Conservation (phyloP, 2,797 vertebrate genomes). For the Toxotes lorentzi region DNA sequence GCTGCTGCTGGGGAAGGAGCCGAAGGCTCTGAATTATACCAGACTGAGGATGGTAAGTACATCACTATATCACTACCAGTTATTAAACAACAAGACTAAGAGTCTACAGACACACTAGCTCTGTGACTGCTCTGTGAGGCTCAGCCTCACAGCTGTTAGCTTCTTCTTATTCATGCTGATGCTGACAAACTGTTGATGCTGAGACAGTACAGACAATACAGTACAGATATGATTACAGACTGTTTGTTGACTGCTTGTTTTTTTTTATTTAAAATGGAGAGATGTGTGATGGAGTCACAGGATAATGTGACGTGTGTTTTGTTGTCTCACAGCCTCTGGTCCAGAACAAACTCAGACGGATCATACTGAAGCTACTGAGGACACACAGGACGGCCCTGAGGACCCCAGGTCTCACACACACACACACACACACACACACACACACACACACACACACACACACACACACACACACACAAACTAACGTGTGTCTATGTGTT, state of each 20-base stretch:
- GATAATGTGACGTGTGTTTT: constrained; percentile 25
- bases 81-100: background rate
- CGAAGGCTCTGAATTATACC: constrained; percentile 65
- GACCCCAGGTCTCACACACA: constrained; percentile 70
- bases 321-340: constrained; percentile 47
- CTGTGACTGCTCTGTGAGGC: no score
- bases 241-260: background rate
- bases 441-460: background rate
- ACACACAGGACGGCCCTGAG: constrained; percentile 55
- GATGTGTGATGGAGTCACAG: background rate
- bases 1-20: constrained; percentile 28
- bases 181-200: background rate
- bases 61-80: fast-evolving
- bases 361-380: constrained; percentile 40
- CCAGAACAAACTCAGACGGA: constrained; percentile 39
- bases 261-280: background rate
- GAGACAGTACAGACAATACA: no score
- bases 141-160: background rate
- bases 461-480: no score
- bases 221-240: background rate
- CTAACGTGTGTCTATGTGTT: background rate
- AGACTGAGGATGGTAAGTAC: constrained; percentile 64
- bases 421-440: background rate
- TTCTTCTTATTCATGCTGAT: background rate
- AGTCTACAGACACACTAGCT: background rate